Base-by-base conservation (phyloP, 2,888 invertebrate genomes). In the Caprella mutica region DNA sequence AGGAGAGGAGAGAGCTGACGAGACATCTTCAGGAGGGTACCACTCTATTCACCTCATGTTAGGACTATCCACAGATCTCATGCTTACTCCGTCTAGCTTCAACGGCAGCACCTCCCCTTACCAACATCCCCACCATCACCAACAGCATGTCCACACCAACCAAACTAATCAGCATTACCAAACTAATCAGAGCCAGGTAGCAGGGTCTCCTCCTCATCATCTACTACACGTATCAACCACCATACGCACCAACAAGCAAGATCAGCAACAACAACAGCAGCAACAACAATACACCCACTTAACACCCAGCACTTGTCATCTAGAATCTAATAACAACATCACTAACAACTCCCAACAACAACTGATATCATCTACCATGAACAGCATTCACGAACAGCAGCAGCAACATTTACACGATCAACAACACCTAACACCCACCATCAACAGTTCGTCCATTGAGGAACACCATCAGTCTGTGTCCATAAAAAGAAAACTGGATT, bases 21-120 rank as follows among this genome's bases (percentile, higher is more conserved):
- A 33, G 4, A 43, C 26, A 17, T 21, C 26, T 19, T 40, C 33
- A 5, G 56, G 56, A 27, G 46, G 38, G 38, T 67, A 66, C 59
- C 68, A 68, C 64, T 67, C 66, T 52, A 68, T 68, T 39, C 67
- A 67, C 44, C 66, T 67, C 30, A 68, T 68, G 68, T 40, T 68
- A 39, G 67, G 67, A 5, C 64, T 68, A 21, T 65, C 56, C 3
- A 46, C 55, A 5, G 65, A 65, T 35, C 43, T 61, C 21, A 50
- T 59, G 46, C 38, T 65, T 55, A 30, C 58, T 5, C 39, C 55
- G 9, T 44, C 39, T n/a, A 55, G 19, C 30, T 19, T 14, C 35
- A 40, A 46, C 48, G 38, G 43, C 17, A 43, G n/a, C 56, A 42
- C 12, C 26, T 9, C 33, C 33, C 51, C 17, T 21, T 44, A 44